Percentiles rank a stretch among this genome's conserved stretches.
Evolutionary conservation across 2,888 invertebrate genomes (phyloP).

Genomic region (Tenthredo livida): DNA sequence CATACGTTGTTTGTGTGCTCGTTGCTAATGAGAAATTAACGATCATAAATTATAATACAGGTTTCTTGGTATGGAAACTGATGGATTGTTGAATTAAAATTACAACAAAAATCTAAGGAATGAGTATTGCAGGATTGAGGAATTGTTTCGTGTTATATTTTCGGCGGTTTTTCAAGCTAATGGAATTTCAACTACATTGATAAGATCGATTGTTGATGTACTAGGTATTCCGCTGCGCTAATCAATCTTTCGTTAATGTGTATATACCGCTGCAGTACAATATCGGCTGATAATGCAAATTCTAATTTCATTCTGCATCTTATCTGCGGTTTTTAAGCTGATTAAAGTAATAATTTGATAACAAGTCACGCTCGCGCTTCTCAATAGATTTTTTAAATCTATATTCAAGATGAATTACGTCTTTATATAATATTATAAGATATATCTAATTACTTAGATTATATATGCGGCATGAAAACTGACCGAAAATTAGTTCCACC

Average conservation of each 20-base stretch:
- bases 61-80: neutral
- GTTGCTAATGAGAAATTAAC: constrained; percentile 16
- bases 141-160: neutral
- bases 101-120: neutral
- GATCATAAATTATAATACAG: neutral
- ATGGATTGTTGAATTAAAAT: neutral
- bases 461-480: neutral
- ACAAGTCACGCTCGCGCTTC: neutral
- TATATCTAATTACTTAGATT: no score
- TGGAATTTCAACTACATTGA: neutral
- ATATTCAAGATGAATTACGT: neutral
- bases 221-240: neutral
- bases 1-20: neutral
- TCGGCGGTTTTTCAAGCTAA: neutral
- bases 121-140: neutral
- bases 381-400: neutral
- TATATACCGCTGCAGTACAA: neutral
- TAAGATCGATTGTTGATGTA: neutral
- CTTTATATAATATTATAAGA: neutral
- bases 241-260: constrained; percentile 1
- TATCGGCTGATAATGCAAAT: constrained; percentile 21
- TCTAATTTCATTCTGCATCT: neutral
- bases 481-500: neutral
- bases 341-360: neutral
- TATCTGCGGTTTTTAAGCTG: constrained; percentile 11